Evolutionary conservation across 2,113 vertebrate genomes (phyloP).

Genomic region (Grantiella picta): DNA sequence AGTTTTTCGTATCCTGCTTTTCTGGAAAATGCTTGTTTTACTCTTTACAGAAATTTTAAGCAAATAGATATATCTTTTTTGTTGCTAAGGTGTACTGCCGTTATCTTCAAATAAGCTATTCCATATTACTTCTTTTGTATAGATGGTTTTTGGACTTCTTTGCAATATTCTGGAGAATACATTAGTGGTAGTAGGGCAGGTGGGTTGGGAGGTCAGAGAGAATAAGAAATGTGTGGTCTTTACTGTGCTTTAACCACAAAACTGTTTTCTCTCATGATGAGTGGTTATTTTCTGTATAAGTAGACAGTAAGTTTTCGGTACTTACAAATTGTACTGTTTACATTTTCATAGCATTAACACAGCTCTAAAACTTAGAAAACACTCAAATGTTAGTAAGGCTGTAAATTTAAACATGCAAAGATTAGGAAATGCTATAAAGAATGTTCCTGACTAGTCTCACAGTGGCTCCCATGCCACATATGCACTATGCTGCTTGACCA

Average conservation of each 20-base stretch:
- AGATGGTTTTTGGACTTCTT: not conserved
- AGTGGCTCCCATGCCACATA: not conserved
- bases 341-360: not conserved
- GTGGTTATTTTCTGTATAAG: not conserved
- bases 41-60: not conserved
- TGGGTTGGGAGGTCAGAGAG: not conserved
- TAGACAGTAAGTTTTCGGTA: not conserved
- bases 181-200: not conserved
- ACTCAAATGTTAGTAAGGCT: not conserved
- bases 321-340: not conserved
- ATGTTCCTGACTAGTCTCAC: not conserved
- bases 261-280: not conserved
- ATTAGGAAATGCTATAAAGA: not conserved
- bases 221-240: not conserved
- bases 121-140: not conserved
- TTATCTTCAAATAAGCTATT: not conserved
- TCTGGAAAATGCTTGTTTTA: not conserved
- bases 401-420: not conserved
- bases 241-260: not conserved
- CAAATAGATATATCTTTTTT: not conserved
- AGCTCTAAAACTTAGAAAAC: not conserved
- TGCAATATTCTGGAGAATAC: not conserved
- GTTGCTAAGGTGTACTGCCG: not conserved
- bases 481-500: not conserved
- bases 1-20: not conserved